Evolutionary conservation across 2,797 vertebrate genomes (phyloP).

Genomic region (Pseudocheirus occidentalis): DNA sequence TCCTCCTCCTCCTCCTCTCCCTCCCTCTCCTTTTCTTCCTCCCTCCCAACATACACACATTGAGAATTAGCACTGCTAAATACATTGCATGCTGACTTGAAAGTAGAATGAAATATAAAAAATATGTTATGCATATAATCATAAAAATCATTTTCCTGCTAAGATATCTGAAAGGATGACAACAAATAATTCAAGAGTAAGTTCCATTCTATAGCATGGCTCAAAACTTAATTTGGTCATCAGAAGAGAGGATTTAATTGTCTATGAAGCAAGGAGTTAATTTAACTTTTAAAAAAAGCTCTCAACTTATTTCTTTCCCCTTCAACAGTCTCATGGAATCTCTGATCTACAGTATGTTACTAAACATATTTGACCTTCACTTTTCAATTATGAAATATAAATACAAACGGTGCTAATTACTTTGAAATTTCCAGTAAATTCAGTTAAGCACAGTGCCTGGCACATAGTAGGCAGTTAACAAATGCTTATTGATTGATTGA

Average conservation of each 20-base stretch:
- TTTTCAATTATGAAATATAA: not conserved
- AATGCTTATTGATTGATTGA: not conserved
- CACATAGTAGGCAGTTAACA: not conserved
- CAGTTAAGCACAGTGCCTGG: not conserved
- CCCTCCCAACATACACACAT: not conserved
- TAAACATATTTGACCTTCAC: slow-evolving; percentile 14
- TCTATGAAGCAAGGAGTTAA: not conserved
- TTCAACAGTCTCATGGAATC: not conserved
- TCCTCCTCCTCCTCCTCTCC: too few species aligned
- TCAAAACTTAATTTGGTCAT: not conserved
- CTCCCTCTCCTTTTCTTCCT: not conserved
- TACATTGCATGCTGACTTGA: not conserved
- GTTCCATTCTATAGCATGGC: not conserved
- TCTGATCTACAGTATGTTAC: not conserved
- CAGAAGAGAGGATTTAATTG: not conserved
- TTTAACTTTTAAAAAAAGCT: not conserved
- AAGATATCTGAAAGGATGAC: not conserved
- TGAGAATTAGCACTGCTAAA: not conserved
- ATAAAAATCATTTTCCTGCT: not conserved
- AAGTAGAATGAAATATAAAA: not conserved
- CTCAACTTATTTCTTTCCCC: not conserved
- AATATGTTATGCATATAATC: not conserved
- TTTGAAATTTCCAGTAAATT: not conserved
- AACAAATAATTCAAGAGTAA: not conserved
- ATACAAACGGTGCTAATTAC: not conserved